Conservation (phyloP, 2,888 invertebrate species). For the Eupithecia inturbata region DNA sequence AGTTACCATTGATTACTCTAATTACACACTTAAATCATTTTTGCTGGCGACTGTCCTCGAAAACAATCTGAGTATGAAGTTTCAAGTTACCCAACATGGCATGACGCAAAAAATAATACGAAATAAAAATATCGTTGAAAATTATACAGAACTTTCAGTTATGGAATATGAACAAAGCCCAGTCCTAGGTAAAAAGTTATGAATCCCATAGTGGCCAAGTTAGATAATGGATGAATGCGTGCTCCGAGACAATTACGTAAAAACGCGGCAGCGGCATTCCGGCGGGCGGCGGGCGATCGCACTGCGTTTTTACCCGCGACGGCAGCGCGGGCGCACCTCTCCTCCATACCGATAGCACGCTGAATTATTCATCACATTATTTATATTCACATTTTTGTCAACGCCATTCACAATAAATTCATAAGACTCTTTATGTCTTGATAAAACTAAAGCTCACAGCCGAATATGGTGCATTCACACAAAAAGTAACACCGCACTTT, state of each 20-base stretch:
- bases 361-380: slow-evolving; percentile 82
- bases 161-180: slow-evolving; percentile 46
- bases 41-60: slow-evolving; percentile 25
- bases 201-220: slow-evolving; percentile 46
- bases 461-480: slow-evolving; percentile 63
- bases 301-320: slow-evolving; percentile 64
- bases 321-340: slow-evolving; percentile 60
- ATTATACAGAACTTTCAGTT: slow-evolving; percentile 45
- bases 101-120: slow-evolving; percentile 24
- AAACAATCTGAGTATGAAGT: slow-evolving; percentile 31
- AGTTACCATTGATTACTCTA: slow-evolving; percentile 28
- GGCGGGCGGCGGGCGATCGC: slow-evolving; percentile 63
- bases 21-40: slow-evolving; percentile 24
- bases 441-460: slow-evolving; percentile 81
- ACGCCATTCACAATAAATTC: slow-evolving; percentile 82
- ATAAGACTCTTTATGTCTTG: slow-evolving; percentile 83
- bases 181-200: slow-evolving; percentile 48
- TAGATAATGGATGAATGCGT: slow-evolving; percentile 83
- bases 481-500: slow-evolving; percentile 67
- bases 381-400: slow-evolving; percentile 84
- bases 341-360: slow-evolving; percentile 82
- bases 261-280: slow-evolving; percentile 79
- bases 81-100: slow-evolving; percentile 31
- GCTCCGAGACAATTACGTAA: slow-evolving; percentile 81
- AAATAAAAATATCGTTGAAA: slow-evolving; percentile 33